Percentiles rank a stretch among this genome's conserved stretches.
phyloP scores from a whole-genome alignment of 2,797 vertebrate species.

The Xerus rutilus region DNA sequence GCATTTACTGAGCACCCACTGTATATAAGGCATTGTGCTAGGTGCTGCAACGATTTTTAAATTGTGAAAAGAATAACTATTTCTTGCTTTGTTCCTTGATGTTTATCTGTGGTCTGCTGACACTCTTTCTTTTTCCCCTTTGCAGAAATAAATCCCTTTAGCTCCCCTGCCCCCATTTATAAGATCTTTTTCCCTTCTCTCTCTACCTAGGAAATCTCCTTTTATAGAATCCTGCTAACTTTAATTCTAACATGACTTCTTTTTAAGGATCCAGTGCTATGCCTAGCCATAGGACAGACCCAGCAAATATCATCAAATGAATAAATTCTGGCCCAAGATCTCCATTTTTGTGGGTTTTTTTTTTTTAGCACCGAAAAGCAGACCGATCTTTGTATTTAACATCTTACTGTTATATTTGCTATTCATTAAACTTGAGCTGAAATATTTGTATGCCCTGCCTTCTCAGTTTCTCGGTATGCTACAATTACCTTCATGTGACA shows the following conservation, averaged over 20 bases:
- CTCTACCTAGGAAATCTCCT: background rate
- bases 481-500: background rate
- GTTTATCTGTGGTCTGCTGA: background rate
- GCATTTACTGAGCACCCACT: background rate
- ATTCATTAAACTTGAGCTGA: background rate
- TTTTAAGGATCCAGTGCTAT: background rate
- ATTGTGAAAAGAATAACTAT: background rate
- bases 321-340: background rate
- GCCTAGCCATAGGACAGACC: background rate
- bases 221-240: constrained; percentile 15
- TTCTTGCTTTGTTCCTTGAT: background rate
- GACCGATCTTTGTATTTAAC: background rate
- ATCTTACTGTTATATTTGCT: background rate
- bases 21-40: background rate
- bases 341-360: background rate
- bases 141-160: background rate
- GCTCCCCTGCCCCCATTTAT: background rate
- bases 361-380: background rate
- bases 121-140: background rate
- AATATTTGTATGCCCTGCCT: background rate
- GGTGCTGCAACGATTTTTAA: background rate
- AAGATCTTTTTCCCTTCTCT: background rate
- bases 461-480: background rate
- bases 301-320: background rate
- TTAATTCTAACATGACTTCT: background rate